Percentiles rank a stretch among this genome's conserved stretches.
These are phyloP conservation scores for Lepidotrigona ventralis DNA, from an alignment of 1,140 invertebrate genomes.

Conservation along the genomic window DNA sequence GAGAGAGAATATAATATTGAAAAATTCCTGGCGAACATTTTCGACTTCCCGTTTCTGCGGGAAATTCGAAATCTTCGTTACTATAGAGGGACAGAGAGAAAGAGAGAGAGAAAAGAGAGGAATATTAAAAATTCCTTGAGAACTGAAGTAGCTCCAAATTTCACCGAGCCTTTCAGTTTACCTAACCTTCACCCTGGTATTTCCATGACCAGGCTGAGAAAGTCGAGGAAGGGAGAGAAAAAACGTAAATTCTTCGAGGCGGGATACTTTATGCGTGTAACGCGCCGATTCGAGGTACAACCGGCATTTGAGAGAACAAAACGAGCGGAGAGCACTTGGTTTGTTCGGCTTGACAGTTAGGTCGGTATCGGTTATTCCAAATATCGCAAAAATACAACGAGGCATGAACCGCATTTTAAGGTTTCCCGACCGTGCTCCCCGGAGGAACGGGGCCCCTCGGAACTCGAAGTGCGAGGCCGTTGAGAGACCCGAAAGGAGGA, in stretches of 20 bases:
- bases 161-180: not conserved
- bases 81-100: too few species aligned
- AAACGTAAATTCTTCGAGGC: not conserved
- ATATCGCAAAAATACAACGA: constrained; percentile 65
- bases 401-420: constrained; percentile 68
- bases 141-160: not conserved
- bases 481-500: constrained; percentile 2
- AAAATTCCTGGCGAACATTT: too few species aligned
- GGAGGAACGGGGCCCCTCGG: not conserved
- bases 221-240: too few species aligned
- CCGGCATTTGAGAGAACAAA: too few species aligned
- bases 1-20: too few species aligned
- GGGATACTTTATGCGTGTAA: not conserved
- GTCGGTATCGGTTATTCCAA: constrained; percentile 62
- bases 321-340: too few species aligned
- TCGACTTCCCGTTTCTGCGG: too few species aligned
- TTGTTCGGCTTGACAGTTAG: constrained; percentile 43
- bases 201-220: too few species aligned
- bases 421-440: constrained; percentile 44
- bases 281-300: not conserved
- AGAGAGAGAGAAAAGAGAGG: too few species aligned
- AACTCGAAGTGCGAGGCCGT: not conserved
- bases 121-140: not conserved
- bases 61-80: not conserved
- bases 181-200: not conserved